Evolutionary conservation across 2,888 invertebrate genomes (phyloP), one percentile per base, ranked within the genome.

Genomic region (Ommatoiulus sabulosus): DNA sequence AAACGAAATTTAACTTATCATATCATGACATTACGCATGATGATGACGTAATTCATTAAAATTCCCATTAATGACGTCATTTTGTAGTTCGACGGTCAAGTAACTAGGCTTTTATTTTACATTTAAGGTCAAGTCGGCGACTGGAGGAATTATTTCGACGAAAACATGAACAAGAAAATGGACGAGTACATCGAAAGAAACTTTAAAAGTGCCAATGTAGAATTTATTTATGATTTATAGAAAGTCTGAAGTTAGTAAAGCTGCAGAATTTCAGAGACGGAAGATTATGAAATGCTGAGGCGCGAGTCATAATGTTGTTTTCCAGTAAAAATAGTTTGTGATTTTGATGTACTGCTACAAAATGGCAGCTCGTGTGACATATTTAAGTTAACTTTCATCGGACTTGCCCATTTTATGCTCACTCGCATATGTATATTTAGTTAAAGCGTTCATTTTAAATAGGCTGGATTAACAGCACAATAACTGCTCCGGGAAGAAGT

Each of bases 111-210:
- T n/a, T n/a, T n/a, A n/a, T n/a, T n/a, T n/a, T 8, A 52, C 15
- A 15, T 48, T 24, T 20, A 8, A 89, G 89, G 88, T 10, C 35
- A 89, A 88, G 89, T 89, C 7, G 89, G 89, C 17, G 89, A 89
- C 48, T 89, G 89, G 89, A 89, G 88, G 86, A 88, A 89, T 52
- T 86, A 89, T 43, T 88, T 89, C 24, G 63, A 44, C 20, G 80
- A 87, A 24, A 87, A 88, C 44, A 44, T 88, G 88, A 88, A 88
- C 35, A 80, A 88, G 46, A 44, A 86, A 63, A 46, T 89, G 17
- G 88, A 88, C 17, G 44, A 87, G 43, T 89, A 87, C 24, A 20
- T 89, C 7, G 48, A 80, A 24, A 80, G 84, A 15, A 57, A 87
- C 43, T 89, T 89, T 46, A 80, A 84, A 24, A 52, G 46, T n/a